Evolutionary conservation across 2,113 vertebrate genomes (phyloP), one percentile per base, ranked within the genome.

Genomic region (Ancistrus triradiatus): DNA sequence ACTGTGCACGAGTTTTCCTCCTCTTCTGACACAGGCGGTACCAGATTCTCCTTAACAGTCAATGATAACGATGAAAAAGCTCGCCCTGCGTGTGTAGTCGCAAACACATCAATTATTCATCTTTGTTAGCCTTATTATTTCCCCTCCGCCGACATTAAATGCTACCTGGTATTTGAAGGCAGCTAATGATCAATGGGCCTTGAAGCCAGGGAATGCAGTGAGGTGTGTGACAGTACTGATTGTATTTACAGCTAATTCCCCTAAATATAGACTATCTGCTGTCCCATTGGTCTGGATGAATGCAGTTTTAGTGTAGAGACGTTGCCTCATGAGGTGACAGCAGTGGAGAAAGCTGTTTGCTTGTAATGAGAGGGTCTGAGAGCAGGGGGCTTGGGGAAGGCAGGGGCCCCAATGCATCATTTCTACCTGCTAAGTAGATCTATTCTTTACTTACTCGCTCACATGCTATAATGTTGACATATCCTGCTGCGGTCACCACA

Each of bases 61-160:
- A 72, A 77, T 75, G 59, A 66, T 19, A 72, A 70, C 49, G 68
- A 80, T 78, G 73, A 69, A 76, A 63, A 60, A 46, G 77, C 65
- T 33, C 40, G 42, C 40, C 58, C 50, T 46, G 55, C 17, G 57
- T 48, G 48, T 66, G 64, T 60, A 66, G 75, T 35, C 37, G 62
- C 66, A 71, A 63, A 61, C 68, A 61, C 77, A 78, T 80, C 74
- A 76, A 82, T 81, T 78, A 81, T 81, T 61, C 68, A 80, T 76
- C 24, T 68, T 49, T 63, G 66, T 72, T 63, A 68, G 70, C 67
- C 70, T 67, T 55, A 69, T 66, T 72, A 70, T 73, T 53, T 64
- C 46, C 70, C 44, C 55, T 60, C 63, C 13, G 38, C 61, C 58
- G 44, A 63, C 72, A 64, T 60, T 66, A 66, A 74, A 59, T 49